These are phyloP conservation scores for Hyles lineata DNA, from an alignment of 2,888 invertebrate species.

Conservation along the genomic window DNA sequence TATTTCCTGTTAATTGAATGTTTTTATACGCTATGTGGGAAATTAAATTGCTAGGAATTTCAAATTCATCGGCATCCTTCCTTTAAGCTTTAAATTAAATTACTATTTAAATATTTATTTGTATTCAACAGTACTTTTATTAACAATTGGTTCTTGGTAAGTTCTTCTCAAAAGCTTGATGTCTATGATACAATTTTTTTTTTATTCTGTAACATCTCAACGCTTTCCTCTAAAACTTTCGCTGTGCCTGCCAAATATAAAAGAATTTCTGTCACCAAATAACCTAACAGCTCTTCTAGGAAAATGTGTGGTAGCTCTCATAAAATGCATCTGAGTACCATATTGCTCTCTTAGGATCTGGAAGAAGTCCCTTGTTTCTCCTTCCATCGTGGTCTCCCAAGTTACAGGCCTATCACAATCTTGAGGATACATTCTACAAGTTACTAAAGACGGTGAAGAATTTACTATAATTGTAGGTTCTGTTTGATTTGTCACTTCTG, in stretches of 20 bases:
- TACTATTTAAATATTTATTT: too few relatives aligned
- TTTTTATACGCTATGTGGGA: too few relatives aligned
- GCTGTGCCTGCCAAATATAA: slow-evolving; percentile 49
- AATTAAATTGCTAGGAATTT: too few relatives aligned
- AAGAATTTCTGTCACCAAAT: slow-evolving; percentile 39
- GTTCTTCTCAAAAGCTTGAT: not conserved
- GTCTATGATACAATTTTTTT: not conserved
- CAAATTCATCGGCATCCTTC: too few relatives aligned
- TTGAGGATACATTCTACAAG: slow-evolving; percentile 47
- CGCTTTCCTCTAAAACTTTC: slow-evolving; percentile 23
- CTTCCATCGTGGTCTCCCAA: slow-evolving; percentile 72
- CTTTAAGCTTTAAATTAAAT: too few relatives aligned
- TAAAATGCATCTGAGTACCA: slow-evolving; percentile 55
- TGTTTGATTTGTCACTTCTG: not conserved
- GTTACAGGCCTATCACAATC: slow-evolving; percentile 62
- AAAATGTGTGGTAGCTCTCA: slow-evolving; percentile 64
- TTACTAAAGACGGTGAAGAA: slow-evolving; percentile 14
- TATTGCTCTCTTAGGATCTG: slow-evolving; percentile 64
- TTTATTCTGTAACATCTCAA: not conserved
- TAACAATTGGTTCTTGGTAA: not conserved
- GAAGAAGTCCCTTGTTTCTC: slow-evolving; percentile 71
- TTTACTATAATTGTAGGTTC: not conserved
- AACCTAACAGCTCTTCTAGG: slow-evolving; percentile 39
- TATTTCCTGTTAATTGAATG: not conserved
- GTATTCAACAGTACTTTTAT: not conserved